phyloP scores from a whole-genome alignment of 2,888 invertebrate species.

The Priocnemis perturbator region DNA sequence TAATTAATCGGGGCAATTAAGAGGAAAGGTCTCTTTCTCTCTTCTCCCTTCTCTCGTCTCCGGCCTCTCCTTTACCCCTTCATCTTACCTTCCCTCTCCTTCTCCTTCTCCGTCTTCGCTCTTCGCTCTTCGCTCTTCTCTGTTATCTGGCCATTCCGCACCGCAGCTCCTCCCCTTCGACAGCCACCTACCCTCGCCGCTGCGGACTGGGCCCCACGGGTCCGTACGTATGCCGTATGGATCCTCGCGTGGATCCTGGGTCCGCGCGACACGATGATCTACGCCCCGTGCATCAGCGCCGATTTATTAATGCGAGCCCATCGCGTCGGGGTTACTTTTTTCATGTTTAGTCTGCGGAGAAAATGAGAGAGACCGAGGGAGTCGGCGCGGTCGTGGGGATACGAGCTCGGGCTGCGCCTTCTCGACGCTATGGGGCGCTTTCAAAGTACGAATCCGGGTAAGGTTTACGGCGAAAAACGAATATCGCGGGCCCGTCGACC shows the following conservation, averaged over 20 bases:
- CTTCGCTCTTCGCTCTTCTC: neutral
- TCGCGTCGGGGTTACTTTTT: slow-evolving; percentile 41
- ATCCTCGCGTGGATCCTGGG: slow-evolving; percentile 48
- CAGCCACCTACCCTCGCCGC: slow-evolving; percentile 1
- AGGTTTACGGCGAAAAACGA: slow-evolving; percentile 32
- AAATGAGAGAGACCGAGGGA: too few species aligned
- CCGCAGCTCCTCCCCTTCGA: slow-evolving; percentile 5
- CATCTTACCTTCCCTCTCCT: neutral
- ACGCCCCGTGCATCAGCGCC: slow-evolving; percentile 56
- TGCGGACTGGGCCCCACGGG: slow-evolving; percentile 32
- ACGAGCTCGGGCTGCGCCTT: slow-evolving; percentile 17
- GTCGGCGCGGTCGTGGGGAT: too few species aligned
- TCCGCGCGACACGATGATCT: slow-evolving; percentile 67
- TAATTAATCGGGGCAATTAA: slow-evolving; percentile 73
- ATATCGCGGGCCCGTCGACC: too few species aligned
- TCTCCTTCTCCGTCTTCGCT: neutral
- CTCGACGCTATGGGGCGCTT: slow-evolving; percentile 47
- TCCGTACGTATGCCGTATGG: slow-evolving; percentile 23
- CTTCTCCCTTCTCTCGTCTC: slow-evolving; percentile 18
- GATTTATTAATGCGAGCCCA: slow-evolving; percentile 64
- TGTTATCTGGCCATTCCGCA: neutral
- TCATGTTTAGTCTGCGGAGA: slow-evolving; percentile 17
- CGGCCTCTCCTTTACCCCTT: slow-evolving; percentile 9
- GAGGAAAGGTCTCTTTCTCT: slow-evolving; percentile 41
- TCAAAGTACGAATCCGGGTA: slow-evolving; percentile 36